Evolutionary conservation across 53 echinoderm and acorn worm species (phyloP).

Genomic region (Echinarachnius parma): DNA sequence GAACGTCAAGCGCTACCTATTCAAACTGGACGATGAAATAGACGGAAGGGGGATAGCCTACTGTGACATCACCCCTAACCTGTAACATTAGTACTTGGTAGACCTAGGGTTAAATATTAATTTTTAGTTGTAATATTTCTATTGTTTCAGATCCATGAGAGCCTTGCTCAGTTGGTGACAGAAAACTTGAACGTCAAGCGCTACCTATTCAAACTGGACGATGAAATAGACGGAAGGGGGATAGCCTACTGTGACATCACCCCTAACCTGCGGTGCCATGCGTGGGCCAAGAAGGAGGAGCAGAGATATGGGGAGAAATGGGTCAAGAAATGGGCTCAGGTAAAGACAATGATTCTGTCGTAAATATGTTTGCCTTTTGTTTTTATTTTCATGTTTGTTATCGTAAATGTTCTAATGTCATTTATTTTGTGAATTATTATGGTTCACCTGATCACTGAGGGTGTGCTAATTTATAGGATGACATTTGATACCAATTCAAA

Average conservation of each 20-base stretch:
- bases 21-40: conserved; percentile 94
- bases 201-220: conserved; percentile 93
- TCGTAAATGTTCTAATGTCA: too few species aligned
- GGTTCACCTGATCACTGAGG: too few species aligned
- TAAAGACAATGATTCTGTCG: conserved; percentile 9
- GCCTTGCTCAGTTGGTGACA: conserved; percentile 90
- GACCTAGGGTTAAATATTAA: background rate
- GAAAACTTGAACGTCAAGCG: conserved; percentile 90
- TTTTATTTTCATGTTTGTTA: conserved; percentile 3
- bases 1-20: conserved; percentile 88
- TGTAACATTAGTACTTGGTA: conserved; percentile 5
- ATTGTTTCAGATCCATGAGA: conserved; percentile 75
- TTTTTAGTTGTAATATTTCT: too few species aligned
- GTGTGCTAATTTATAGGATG: too few species aligned
- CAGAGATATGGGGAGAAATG: conserved; percentile 90
- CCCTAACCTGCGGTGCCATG: conserved; percentile 77
- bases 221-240: conserved; percentile 93
- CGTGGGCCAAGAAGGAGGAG: conserved; percentile 93
- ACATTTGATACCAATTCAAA: too few species aligned
- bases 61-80: conserved; percentile 84
- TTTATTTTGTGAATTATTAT: too few species aligned
- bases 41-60: conserved; percentile 95
- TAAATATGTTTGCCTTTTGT: background rate
- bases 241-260: conserved; percentile 94
- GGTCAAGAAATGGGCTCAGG: conserved; percentile 94